phyloP scores from a whole-genome alignment of 2,888 invertebrate genomes.

The Peribatodes rhomboidaria region DNA sequence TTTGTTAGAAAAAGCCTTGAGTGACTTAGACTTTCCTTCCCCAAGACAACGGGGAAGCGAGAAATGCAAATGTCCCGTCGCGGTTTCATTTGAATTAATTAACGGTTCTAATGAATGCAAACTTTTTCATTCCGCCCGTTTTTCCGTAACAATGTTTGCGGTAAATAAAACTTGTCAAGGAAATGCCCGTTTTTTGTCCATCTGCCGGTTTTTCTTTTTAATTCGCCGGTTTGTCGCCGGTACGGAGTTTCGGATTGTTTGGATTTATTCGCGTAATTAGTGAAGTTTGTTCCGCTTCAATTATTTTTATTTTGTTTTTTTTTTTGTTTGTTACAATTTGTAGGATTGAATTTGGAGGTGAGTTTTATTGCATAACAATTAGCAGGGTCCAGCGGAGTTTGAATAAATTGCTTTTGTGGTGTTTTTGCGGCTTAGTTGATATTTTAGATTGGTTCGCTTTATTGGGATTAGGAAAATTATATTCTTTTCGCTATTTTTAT shows the following conservation, averaged over 20 bases:
- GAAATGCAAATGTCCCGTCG: slow-evolving; percentile 83
- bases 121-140: slow-evolving; percentile 79
- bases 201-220: slow-evolving; percentile 79
- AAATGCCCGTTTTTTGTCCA: slow-evolving; percentile 79
- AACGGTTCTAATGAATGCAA: slow-evolving; percentile 83
- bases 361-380: slow-evolving; percentile 65
- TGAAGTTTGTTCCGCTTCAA: slow-evolving; percentile 82
- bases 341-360: slow-evolving; percentile 72
- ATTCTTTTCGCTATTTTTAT: not conserved
- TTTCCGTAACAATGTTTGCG: slow-evolving; percentile 84
- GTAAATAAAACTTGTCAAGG: slow-evolving; percentile 86
- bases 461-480: slow-evolving; percentile 2
- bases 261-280: slow-evolving; percentile 86
- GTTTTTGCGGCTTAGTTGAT: slow-evolving; percentile 19
- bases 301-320: slow-evolving; percentile 80
- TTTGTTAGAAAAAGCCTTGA: slow-evolving; percentile 66
- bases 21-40: slow-evolving; percentile 73
- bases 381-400: slow-evolving; percentile 57
- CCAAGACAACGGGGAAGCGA: slow-evolving; percentile 71
- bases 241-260: slow-evolving; percentile 75
- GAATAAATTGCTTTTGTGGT: slow-evolving; percentile 47
- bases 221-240: slow-evolving; percentile 77
- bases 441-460: slow-evolving; percentile 32
- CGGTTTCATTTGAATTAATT: slow-evolving; percentile 86
- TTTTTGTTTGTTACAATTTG: slow-evolving; percentile 72